Percentiles rank a stretch among this genome's conserved stretches.
Conservation (phyloP, 2,888 invertebrate species). For the Kryphioiulus occultus region DNA sequence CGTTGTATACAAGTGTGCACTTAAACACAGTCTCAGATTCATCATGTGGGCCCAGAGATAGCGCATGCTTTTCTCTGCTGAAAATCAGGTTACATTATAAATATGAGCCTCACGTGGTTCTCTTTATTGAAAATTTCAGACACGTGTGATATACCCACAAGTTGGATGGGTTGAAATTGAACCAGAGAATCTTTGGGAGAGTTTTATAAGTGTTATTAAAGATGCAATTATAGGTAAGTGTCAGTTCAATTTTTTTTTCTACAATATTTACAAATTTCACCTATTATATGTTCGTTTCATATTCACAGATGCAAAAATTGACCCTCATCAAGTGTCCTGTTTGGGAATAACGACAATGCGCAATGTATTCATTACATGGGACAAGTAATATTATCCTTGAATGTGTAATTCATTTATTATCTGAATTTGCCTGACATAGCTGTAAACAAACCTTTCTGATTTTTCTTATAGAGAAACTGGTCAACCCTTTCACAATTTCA, state of each 20-base stretch:
- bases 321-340: conserved; percentile 74
- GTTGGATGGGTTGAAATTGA: conserved; percentile 88
- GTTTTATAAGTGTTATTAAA: conserved; percentile 73
- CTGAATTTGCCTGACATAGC: not conserved
- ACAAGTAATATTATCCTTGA: conserved; percentile 64
- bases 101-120: no score
- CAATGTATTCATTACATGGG: conserved; percentile 85
- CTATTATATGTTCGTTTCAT: conserved; percentile 41
- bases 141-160: conserved; percentile 78
- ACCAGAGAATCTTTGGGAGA: conserved; percentile 80
- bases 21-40: no score
- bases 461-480: conserved; percentile 68
- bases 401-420: conserved; percentile 13
- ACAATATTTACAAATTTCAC: not conserved
- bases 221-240: conserved; percentile 66
- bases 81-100: no score
- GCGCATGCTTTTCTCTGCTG: no score
- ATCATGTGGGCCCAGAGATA: no score
- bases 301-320: conserved; percentile 74
- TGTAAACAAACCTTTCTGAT: not conserved
- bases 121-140: conserved; percentile 66
- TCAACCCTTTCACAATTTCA: conserved; percentile 80
- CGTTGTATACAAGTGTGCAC: no score
- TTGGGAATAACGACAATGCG: conserved; percentile 85
- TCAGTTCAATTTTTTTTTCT: not conserved